phyloP scores from a whole-genome alignment of 2,113 vertebrate genomes.

The Lasiurus cinereus region DNA sequence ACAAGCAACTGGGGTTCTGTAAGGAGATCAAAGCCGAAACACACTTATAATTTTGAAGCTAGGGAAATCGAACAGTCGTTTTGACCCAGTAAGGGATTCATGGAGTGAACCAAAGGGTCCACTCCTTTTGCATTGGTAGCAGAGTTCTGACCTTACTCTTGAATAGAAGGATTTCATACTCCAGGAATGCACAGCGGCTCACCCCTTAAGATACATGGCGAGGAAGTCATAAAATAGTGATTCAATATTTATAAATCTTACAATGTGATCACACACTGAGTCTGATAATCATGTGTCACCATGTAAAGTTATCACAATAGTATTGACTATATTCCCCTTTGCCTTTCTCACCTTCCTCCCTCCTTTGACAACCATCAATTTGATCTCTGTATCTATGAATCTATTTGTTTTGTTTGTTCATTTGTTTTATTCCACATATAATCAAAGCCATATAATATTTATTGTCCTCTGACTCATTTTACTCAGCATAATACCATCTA shows the following conservation, averaged over 20 bases:
- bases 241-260: background rate
- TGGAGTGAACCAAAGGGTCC: background rate
- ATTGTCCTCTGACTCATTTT: background rate
- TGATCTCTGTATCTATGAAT: background rate
- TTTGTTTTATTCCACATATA: background rate
- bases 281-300: background rate
- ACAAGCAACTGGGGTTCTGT: background rate
- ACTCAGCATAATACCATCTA: background rate
- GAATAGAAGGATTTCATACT: background rate
- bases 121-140: background rate
- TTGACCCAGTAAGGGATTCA: conserved; percentile 20
- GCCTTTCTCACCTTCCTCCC: background rate
- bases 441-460: background rate
- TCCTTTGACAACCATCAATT: background rate
- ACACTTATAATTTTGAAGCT: conserved; percentile 35
- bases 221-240: background rate
- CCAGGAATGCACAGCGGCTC: background rate
- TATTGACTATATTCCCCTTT: background rate
- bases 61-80: conserved; percentile 7
- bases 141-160: background rate
- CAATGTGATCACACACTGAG: background rate
- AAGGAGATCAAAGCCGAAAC: conserved; percentile 2
- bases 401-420: background rate
- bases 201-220: background rate
- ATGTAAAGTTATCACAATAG: background rate